These are phyloP conservation scores for Onthophagus sagittarius DNA, from an alignment of 2,888 invertebrate species.

Conservation along the genomic window DNA sequence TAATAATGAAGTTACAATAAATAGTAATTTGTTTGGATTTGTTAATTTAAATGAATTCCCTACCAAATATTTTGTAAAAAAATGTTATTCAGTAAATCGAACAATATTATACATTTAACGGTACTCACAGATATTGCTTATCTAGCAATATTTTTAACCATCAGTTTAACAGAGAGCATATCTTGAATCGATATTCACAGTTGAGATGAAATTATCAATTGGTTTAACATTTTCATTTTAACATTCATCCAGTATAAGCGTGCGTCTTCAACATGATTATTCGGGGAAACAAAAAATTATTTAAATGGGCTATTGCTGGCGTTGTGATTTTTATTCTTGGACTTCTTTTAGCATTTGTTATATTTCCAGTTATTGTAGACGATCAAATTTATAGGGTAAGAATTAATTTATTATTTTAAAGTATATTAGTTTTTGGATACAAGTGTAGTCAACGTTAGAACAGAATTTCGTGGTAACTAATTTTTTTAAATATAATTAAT, in stretches of 20 bases:
- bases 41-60: too few species aligned
- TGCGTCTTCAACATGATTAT: neutral
- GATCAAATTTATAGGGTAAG: conserved; percentile 6
- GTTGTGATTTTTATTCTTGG: neutral
- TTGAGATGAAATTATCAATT: neutral
- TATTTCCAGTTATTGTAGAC: neutral
- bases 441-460: too few species aligned
- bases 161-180: neutral
- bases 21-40: too few species aligned
- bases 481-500: too few species aligned
- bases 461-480: too few species aligned
- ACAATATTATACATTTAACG: too few species aligned
- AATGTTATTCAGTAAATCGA: too few species aligned
- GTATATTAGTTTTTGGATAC: too few species aligned
- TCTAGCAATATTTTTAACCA: neutral
- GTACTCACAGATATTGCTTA: neutral
- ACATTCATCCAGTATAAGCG: neutral
- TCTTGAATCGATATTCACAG: neutral
- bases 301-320: neutral
- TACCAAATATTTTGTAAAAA: too few species aligned
- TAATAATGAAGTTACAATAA: neutral
- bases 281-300: neutral
- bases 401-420: neutral
- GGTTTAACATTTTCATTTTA: neutral
- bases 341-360: conserved; percentile 3